Base-by-base conservation (phyloP, 2,888 invertebrate genomes). In the Metalampra italica region DNA sequence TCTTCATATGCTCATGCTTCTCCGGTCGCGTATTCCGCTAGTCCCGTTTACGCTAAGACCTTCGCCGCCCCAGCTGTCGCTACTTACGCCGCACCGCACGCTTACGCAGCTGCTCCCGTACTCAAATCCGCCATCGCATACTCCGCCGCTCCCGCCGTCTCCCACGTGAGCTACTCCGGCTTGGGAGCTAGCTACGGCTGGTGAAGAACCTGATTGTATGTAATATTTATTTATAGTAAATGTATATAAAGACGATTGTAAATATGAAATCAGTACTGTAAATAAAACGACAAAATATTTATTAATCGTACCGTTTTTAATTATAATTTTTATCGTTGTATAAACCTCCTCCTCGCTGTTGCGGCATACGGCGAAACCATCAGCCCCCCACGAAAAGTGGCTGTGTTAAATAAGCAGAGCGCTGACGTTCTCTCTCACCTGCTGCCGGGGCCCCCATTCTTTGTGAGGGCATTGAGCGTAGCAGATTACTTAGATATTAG, bases 121-220 rank as follows among this genome's bases (percentile, higher is more conserved):
- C 54, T 57, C 36, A 66, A 66, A 46, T 60, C 56, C 48, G 53
- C 64, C 52, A 55, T 91, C 41, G 64, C 84, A 45, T 91, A 91
- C 79, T 87, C 88, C 22, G 91, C 92, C 38, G 91, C 92, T 40
- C 90, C 91, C 45, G 89, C 90, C 50, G 92, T 92, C 15, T 92
- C 93, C 45, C 93, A 93, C 71, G 91, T 92, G 59, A 82, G 91
- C 55, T 94, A 93, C 86, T 80, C 91, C 52, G 92, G 93, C 49
- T 86, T 91, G 43, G 93, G 83, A 49, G 75, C 77, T 53, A 78
- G 71, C 68, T 86, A 86, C 62, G 86, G 83, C 46, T 86, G 86
- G 86, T 85, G 68, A 75, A 57, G 11, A 13, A 38, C 13, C 12
- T 42, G 47, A 47, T 49, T 60, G 60, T 57, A 56, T 56, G 59